Base-by-base conservation (phyloP, 2,888 invertebrate genomes). In the Stenodera caucasica region DNA sequence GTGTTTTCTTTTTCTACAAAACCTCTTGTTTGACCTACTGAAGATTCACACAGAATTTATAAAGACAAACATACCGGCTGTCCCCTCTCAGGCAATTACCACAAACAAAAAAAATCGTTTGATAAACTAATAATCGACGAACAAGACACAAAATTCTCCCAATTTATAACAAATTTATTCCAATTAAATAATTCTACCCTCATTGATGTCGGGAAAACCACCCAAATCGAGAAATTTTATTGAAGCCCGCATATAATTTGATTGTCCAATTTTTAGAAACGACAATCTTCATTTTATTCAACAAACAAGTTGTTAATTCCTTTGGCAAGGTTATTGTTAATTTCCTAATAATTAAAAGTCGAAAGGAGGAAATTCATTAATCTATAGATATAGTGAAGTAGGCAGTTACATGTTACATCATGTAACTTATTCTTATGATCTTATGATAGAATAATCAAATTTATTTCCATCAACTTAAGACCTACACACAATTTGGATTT, bases 321-420 rank as follows among this genome's bases (percentile, higher is more conserved):
- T 21, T 11, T 21, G 45, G 45, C 45, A 45, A 45, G 45, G 45
- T 45, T 45, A 45, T 45, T 45, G 21, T 21, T 45, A 11, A 45
- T 45, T 21, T 4, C n/a, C n/a, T 40, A 45, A 45, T 9, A 21
- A 21, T 5, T 26, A 26, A 5, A 26, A 9, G 21, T 7, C 45
- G 45, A 45, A 45, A 45, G 45, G 45, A 45, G 45, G 45, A 45
- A 45, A 45, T 21, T 45, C 21, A 21, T n/a, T 1, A 45, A 21
- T 45, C 45, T 15, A 45, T 11, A 18, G 2, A 37, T 11, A 35
- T 14, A 11, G 14, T 35, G 7, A 35, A 35, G 35, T 35, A 35
- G 35, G 35, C 14, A 35, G 35, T 11, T 3, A 5, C 0, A 14
- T 26, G 15, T 37, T 45, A 45, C 45, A 45, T 45, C 45, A 45